Percentiles rank a stretch among this genome's conserved stretches.
Conservation (phyloP, 2,888 invertebrate species). For the Drosophila falleni region DNA sequence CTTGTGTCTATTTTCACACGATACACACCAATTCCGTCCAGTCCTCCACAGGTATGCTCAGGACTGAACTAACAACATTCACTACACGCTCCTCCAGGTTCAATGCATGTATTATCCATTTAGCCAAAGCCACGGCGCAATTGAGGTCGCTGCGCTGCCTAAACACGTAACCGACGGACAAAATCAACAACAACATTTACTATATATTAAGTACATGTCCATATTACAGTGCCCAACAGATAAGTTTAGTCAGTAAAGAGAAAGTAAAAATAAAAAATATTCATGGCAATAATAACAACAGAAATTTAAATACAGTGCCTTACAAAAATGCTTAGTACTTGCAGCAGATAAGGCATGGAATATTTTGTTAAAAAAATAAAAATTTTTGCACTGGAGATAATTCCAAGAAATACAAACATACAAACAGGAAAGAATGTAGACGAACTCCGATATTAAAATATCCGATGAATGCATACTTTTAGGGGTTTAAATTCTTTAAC, state of each 20-base stretch:
- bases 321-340: too few species aligned
- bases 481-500: too few species aligned
- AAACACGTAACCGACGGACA: constrained; percentile 15
- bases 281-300: not conserved
- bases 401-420: too few species aligned
- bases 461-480: too few species aligned
- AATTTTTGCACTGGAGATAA: too few species aligned
- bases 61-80: constrained; percentile 78
- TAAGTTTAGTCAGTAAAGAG: not conserved
- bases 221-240: constrained; percentile 29
- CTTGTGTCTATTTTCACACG: not conserved
- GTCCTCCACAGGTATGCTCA: constrained; percentile 83
- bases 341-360: too few species aligned
- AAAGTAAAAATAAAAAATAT: not conserved
- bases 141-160: constrained; percentile 83
- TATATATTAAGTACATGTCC: constrained; percentile 21
- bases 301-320: not conserved
- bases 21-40: constrained; percentile 83
- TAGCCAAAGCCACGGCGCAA: constrained; percentile 81
- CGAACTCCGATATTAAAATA: too few species aligned
- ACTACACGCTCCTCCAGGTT: constrained; percentile 81
- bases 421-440: too few species aligned
- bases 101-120: constrained; percentile 80
- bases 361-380: too few species aligned
- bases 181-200: constrained; percentile 32